Conservation (phyloP, 2,113 vertebrate species). For the Epinephelus fuscoguttatus region DNA sequence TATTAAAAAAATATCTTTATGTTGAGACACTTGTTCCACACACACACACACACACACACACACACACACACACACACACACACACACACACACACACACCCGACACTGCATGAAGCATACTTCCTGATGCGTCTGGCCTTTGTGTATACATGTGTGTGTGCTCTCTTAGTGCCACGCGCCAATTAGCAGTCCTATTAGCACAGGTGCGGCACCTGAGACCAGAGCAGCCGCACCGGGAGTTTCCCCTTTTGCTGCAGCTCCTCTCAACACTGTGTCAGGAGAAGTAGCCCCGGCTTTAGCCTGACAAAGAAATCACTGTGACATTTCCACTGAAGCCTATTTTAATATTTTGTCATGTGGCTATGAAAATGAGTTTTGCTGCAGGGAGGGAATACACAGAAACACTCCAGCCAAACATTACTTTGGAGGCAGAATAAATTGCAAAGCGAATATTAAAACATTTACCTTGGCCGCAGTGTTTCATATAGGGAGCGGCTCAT, state of each 20-base stretch:
- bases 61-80: slow-evolving; percentile 4
- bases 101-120: not conserved
- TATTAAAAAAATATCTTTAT: not conserved
- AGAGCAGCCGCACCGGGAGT: slow-evolving; percentile 25
- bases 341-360: slow-evolving; percentile 62
- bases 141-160: not conserved
- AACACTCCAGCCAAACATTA: slow-evolving; percentile 19
- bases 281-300: slow-evolving; percentile 16
- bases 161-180: slow-evolving; percentile 18
- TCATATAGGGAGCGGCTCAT: slow-evolving; percentile 19
- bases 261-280: slow-evolving; percentile 16
- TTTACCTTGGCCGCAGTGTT: slow-evolving; percentile 41
- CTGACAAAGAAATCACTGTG: slow-evolving; percentile 58
- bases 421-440: slow-evolving; percentile 30
- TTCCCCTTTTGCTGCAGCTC: not conserved
- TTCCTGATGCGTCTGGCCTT: slow-evolving; percentile 22
- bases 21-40: not conserved
- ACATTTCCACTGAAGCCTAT: slow-evolving; percentile 30
- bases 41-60: slow-evolving; percentile 5
- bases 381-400: slow-evolving; percentile 29
- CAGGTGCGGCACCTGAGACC: slow-evolving; percentile 72
- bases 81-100: not conserved
- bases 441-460: not conserved
- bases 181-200: slow-evolving; percentile 66
- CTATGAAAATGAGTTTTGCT: slow-evolving; percentile 59